Conservation (phyloP, 2,888 invertebrate genomes). For the Eilema caniola region DNA sequence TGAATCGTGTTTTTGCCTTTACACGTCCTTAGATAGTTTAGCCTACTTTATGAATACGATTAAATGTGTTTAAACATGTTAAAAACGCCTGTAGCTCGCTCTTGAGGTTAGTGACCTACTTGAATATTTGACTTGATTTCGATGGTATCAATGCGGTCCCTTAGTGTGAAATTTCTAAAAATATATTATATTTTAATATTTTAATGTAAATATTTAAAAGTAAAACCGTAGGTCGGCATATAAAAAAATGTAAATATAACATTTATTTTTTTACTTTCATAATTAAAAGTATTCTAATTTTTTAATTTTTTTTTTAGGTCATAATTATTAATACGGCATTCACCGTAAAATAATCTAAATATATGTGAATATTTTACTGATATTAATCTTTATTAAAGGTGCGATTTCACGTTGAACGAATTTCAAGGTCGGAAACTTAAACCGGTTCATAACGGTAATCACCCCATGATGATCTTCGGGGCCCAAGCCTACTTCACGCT, state of each 20-base stretch:
- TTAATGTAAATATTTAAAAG: neutral
- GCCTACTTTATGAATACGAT: too few relatives aligned
- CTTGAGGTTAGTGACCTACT: neutral
- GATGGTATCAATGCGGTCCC: neutral
- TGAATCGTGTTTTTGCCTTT: too few relatives aligned
- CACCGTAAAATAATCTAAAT: neutral
- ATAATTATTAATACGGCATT: neutral
- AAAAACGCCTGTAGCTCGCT: too few relatives aligned
- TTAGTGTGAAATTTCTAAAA: neutral
- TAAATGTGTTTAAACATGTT: too few relatives aligned
- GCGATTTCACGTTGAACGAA: slow-evolving; percentile 1
- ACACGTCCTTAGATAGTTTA: too few relatives aligned
- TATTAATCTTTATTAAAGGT: neutral
- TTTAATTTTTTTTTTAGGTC: neutral
- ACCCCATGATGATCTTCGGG: neutral
- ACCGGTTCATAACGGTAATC: neutral
- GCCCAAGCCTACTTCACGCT: too few relatives aligned
- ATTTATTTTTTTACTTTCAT: neutral
- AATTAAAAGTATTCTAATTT: neutral
- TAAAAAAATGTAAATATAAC: neutral
- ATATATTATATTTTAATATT: neutral
- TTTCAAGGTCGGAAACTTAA: slow-evolving; percentile 1
- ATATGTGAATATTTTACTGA: neutral
- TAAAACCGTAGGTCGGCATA: neutral
- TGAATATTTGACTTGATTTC: neutral